Base-by-base conservation (phyloP, 2,888 invertebrate species). In the Rhorus exstirpatorius region DNA sequence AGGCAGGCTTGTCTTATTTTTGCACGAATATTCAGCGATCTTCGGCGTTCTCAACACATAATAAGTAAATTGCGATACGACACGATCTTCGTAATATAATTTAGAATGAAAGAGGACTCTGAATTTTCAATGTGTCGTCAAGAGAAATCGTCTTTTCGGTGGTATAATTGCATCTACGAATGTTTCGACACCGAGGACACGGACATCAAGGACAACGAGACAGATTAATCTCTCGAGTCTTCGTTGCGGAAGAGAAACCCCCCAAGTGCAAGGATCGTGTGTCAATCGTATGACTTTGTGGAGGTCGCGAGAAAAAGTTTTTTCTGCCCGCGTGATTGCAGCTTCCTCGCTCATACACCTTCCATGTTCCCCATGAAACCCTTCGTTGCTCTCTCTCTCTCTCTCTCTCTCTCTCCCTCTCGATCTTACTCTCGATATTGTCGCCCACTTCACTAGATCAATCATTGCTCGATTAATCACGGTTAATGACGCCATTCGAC, bases 401-500 rank as follows among this genome's bases (percentile, higher is more conserved):
- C n/a, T n/a, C n/a, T n/a, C 19, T 44, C 51, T 31, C 14, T 41
- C 21, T 17, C 49, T 44, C 12, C 21, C 63, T 24, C 35, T 8
- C 49, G 38, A 10, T 14, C 61, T 21, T 31, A 14, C 19, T 8
- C 44, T 53, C 46, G 21, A 58, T 12, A 14, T 67, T 74, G 38
- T 38, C 58, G 38, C 41, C 31, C n/a, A 31, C 41, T 38, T 7
- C 24, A 12, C 38, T 14, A 26, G 74, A 74, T 68, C 61, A 31
- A 74, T 79, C 46, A 35, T 55, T 17, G 46, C 10, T 49, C 74
- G 67, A 79, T 74, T 67, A 74, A 74, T 67, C 74, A 74, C 60
- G n/a, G 12, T 49, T 68, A 78, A 78, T 71, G 71, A 71, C 63
- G 7, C 17, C 44, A 10, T 31, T 55, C 35, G 63, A 53, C 35